Evolutionary conservation across 1,140 invertebrate species (phyloP), one percentile per base, ranked within the genome.

Genomic region (Phenacoccus solenopsis): DNA sequence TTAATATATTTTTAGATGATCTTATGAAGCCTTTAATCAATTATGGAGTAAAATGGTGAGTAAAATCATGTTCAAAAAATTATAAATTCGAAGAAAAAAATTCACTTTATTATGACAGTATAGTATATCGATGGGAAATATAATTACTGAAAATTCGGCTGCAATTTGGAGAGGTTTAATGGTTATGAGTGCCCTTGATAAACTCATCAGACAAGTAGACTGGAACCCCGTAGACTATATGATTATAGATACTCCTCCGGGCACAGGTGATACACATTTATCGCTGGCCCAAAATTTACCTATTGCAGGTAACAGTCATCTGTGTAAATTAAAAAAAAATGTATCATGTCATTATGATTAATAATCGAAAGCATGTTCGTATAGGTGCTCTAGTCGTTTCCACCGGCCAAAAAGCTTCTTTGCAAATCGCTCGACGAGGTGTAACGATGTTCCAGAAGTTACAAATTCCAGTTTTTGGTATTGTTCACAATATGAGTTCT

Each of bases 181-280:
- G 87, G 94, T 98, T 13, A 98, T 97, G 94, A 90, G 89, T 73
- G 94, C 94, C 1, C 78, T 98, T 57, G 88, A 96, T 70, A 87
- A 89, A 75, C 78, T 98, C 21, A 81, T 94, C 1, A 81, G 88
- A 71, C 87, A 93, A 74, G 91, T 94, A 28, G 81, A 85, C 49
- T 96, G 93, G 93, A 85, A 83, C 4, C 82, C 86, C 0, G 80
- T 93, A 35, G 91, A 95, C 81, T 87, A 88, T 77, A 81, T 96
- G 28, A 80, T 96, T 7, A 82, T 96, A 1, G 93, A 96, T 78
- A 94, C 93, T 70, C 93, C 93, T 1, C 93, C 93, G 0, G 93
- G 93, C 68, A 96, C 93, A 1, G 93, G 93, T 3, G 93, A 96
- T 79, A 93, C 91, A 1, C 91, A 94, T 76, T 79, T 96, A 5